Base-by-base conservation (phyloP, 2,888 invertebrate species). In the Erannis defoliaria region DNA sequence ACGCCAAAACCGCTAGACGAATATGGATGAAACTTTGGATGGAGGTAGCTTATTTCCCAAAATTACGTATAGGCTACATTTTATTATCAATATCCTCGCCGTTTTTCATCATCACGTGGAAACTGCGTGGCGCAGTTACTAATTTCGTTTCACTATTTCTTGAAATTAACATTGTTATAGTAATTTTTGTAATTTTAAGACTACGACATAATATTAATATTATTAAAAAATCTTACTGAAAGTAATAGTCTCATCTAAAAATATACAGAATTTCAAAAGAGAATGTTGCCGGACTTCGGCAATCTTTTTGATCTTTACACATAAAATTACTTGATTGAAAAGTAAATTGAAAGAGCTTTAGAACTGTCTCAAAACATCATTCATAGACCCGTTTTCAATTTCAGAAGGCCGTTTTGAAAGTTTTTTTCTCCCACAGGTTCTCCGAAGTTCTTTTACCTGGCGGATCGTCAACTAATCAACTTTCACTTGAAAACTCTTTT, bases 381-480 rank as follows among this genome's bases (percentile, higher is more conserved):
- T 53, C 65, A 67, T 51, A 66, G 62, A 66, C 55, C 54, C 59
- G 55, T 59, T 64, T 67, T 56, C 38, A 53, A 62, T 68, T 68
- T 66, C 63, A 68, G 19, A 49, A 56, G 42, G 10, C n/a, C 31
- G 42, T 53, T 64, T 48, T 40, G 31, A 53, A 46, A 56, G 64
- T 37, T 58, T 42, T 53, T 58, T 70, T 19, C 53, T 35, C 55
- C 63, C 50, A n/a, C 62, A 68, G 45, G 66, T 68, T 65, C 66
- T 62, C 66, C 66, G 63, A 63, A 64, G 62, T 62, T 64, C 43
- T 75, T 74, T 64, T 68, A 57, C 59, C 70, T 69, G 68, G 67
- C 67, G 68, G 68, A 71, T 73, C 66, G 67, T 62, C 60, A 70
- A 74, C 77, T 77, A 75, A 79, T 75, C 73, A 79, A 71, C 64